Evolutionary conservation across 2,888 invertebrate species (phyloP).

Genomic region (Drosophila siamana): DNA sequence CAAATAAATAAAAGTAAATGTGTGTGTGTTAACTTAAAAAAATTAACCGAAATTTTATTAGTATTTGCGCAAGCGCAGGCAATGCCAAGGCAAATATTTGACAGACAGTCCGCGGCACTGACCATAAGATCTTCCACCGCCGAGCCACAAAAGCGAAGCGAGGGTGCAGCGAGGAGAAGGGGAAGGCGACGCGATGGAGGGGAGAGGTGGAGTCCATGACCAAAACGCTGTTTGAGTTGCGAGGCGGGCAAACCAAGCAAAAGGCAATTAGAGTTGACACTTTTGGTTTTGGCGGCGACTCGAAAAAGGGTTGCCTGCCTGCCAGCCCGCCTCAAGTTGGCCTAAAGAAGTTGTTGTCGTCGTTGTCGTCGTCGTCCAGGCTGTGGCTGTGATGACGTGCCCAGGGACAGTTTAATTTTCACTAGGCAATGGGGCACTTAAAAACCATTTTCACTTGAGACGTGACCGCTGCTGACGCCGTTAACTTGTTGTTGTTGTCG

Average conservation of each 20-base stretch:
- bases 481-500: constrained; percentile 38
- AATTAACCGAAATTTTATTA: constrained; percentile 85
- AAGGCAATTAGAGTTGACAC: constrained; percentile 84
- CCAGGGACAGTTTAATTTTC: constrained; percentile 80
- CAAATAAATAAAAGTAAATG: constrained; percentile 79
- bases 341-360: constrained; percentile 66
- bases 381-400: constrained; percentile 70
- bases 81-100: constrained; percentile 80
- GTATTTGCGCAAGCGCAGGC: constrained; percentile 84
- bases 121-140: constrained; percentile 71
- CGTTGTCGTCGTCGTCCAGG: constrained; percentile 19
- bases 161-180: constrained; percentile 6
- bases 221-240: constrained; percentile 63
- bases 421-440: constrained; percentile 77
- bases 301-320: constrained; percentile 30
- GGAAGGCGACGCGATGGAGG: not conserved
- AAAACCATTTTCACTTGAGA: constrained; percentile 79
- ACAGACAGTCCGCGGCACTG: constrained; percentile 64
- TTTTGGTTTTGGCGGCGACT: constrained; percentile 59
- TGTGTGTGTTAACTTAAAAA: constrained; percentile 79
- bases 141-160: constrained; percentile 32
- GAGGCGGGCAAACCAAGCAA: constrained; percentile 76
- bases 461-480: constrained; percentile 72
- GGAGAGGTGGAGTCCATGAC: constrained; percentile 49
- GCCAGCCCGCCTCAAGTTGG: constrained; percentile 13